Conservation (phyloP, 2,113 vertebrate genomes). For the Platycercus adscitus region DNA sequence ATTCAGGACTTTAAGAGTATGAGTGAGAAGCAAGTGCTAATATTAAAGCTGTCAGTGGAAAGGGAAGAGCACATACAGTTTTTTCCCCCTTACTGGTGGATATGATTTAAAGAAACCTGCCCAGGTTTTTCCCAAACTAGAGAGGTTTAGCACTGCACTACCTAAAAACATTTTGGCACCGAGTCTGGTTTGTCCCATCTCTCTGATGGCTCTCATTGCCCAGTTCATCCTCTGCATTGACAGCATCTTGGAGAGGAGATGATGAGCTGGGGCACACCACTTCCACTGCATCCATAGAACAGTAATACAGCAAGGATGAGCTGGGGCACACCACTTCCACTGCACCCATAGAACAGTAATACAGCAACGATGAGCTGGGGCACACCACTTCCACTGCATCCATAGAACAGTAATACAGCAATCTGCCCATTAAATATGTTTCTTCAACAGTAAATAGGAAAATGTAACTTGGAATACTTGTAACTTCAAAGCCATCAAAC, state of each 20-base stretch:
- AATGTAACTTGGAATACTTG: neutral
- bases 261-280: neutral
- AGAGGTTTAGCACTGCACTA: neutral
- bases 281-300: neutral
- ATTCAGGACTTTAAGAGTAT: neutral
- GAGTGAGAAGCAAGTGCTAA: neutral
- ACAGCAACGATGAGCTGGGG: neutral
- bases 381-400: neutral
- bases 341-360: too few relatives aligned
- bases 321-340: too few relatives aligned
- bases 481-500: neutral
- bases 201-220: accelerated
- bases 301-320: neutral
- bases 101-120: neutral
- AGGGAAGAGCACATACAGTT: neutral
- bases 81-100: neutral
- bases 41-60: neutral
- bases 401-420: neutral
- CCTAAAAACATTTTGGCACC: neutral
- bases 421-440: neutral
- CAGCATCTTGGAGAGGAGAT: neutral
- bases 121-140: neutral
- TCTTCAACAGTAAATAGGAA: neutral
- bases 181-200: neutral
- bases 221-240: neutral